Base-by-base conservation (phyloP, 2,113 vertebrate genomes). In the Gasterosteus aculeatus region DNA sequence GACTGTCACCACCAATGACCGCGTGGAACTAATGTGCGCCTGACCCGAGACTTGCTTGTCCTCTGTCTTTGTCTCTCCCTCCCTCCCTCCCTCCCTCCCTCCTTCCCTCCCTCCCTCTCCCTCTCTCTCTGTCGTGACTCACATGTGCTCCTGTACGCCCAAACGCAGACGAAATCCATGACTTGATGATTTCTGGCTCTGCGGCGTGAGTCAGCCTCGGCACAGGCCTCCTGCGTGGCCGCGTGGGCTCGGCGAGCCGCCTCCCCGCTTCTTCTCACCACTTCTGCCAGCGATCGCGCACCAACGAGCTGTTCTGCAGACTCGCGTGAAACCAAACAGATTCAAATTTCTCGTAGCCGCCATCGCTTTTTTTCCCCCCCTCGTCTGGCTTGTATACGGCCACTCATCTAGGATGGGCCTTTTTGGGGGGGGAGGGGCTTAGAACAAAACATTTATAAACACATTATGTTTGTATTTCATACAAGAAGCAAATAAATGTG, bases 121-220 rank as follows among this genome's bases (percentile, higher is more conserved):
- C 57, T 19, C 46, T 57, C 56, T 66, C 69, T 70, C 58, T 49
- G 35, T 75, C 69, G 69, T 92, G 90, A 92, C 79, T 92, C 89
- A 91, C 80, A 68, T 54, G 85, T 84, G 84, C 85, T 85, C 88
- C 84, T 72, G 84, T 79, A 89, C 85, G 85, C 88, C 87, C 82
- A 84, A 86, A 85, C 82, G 73, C 82, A 86, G 86, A 87, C 80
- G 35, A 76, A 90, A 90, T 90, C 85, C 87, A 90, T 92, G 91
- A 92, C 91, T 91, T 67, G 82, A 83, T 85, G 88, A 85, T 92
- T 88, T 88, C 73, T 83, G 83, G 83, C 82, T 39, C 0, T 63
- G 39, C 19, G 67, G 68, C 9, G 71, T 93, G 89, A 91, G 73
- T 93, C 90, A 91, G 82, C 63, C 76, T 49, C 81, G 39, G 84